These are phyloP conservation scores for Anas bernieri DNA, from an alignment of 2,797 vertebrate species.

Conservation along the genomic window DNA sequence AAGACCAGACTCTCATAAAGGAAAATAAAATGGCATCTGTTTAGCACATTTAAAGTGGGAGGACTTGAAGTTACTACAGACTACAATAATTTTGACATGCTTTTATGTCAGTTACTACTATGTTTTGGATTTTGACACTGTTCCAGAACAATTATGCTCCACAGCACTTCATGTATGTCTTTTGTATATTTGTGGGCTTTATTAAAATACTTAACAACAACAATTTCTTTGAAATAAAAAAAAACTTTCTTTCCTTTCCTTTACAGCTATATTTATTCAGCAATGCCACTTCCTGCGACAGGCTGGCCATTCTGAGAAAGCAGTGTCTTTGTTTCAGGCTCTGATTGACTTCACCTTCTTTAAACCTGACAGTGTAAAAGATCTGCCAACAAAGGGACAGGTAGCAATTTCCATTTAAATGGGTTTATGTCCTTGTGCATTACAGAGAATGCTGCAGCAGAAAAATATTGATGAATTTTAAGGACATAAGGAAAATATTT, in stretches of 20 bases:
- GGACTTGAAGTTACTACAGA: background rate
- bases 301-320: conserved; percentile 88
- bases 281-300: conserved; percentile 93
- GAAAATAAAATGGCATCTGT: background rate
- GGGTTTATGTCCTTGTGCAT: background rate
- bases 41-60: background rate
- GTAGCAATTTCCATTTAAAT: conserved; percentile 63
- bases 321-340: conserved; percentile 90
- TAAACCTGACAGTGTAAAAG: conserved; percentile 88
- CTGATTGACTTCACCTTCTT: conserved; percentile 89
- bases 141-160: background rate
- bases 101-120: background rate
- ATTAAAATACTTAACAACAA: background rate
- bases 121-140: background rate
- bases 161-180: background rate
- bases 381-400: conserved; percentile 83
- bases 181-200: background rate
- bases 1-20: background rate
- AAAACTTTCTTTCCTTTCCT: background rate
- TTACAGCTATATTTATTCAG: conserved; percentile 87
- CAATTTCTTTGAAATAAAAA: background rate
- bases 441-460: background rate
- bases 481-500: background rate
- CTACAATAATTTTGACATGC: background rate
- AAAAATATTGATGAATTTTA: background rate